Evolutionary conservation across 2,797 vertebrate genomes (phyloP).

Genomic region (Argentina silus): DNA sequence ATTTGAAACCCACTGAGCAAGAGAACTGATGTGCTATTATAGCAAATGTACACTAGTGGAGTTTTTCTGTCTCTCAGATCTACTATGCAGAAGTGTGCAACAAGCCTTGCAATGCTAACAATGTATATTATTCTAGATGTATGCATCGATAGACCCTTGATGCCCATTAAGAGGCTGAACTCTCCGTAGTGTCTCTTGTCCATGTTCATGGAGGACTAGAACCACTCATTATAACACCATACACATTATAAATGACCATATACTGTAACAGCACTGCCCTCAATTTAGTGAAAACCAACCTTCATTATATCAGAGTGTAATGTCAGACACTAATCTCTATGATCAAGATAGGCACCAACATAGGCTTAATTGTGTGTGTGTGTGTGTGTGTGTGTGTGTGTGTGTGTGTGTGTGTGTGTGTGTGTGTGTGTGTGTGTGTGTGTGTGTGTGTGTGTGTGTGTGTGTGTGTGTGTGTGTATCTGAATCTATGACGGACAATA

Average conservation of each 20-base stretch:
- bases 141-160: slow-evolving; percentile 42
- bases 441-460: too few species aligned
- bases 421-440: not conserved
- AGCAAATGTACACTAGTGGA: slow-evolving; percentile 34
- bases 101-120: slow-evolving; percentile 37
- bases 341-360: not conserved
- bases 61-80: slow-evolving; percentile 39
- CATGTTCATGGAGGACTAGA: slow-evolving; percentile 5
- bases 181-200: slow-evolving; percentile 26
- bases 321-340: not conserved
- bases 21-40: slow-evolving; percentile 18
- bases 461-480: not conserved
- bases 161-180: slow-evolving; percentile 49
- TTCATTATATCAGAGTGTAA: not conserved
- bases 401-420: not conserved
- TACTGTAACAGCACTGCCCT: not conserved
- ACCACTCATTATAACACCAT: not conserved
- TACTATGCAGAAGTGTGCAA: slow-evolving; percentile 37
- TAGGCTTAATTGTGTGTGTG: not conserved
- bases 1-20: slow-evolving; percentile 53
- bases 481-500: too few species aligned
- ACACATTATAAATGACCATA: not conserved
- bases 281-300: not conserved
- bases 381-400: too few species aligned
- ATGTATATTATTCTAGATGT: slow-evolving; percentile 49